Evolutionary conservation across 2,113 vertebrate genomes (phyloP).

Genomic region (Podilymbus podiceps): DNA sequence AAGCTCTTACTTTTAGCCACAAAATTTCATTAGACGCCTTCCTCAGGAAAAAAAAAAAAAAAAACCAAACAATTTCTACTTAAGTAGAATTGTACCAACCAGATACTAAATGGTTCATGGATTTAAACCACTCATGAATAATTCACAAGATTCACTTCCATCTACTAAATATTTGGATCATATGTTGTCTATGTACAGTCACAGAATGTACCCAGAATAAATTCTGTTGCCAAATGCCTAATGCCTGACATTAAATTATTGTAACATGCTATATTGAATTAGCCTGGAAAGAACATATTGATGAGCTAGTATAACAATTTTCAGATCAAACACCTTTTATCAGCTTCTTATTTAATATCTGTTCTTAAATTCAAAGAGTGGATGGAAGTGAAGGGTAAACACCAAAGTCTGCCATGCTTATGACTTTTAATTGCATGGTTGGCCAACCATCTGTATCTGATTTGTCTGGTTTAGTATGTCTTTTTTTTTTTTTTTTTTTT

Average conservation of each 20-base stretch:
- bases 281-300: not conserved
- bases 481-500: too few species aligned
- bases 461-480: not conserved
- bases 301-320: not conserved
- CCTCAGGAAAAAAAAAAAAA: not conserved
- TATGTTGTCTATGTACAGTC: not conserved
- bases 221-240: not conserved
- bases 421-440: not conserved
- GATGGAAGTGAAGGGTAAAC: not conserved
- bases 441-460: slow-evolving; percentile 8
- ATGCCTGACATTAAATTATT: not conserved
- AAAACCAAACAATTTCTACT: not conserved
- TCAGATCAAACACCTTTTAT: not conserved
- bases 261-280: not conserved
- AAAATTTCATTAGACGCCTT: not conserved
- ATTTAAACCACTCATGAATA: not conserved
- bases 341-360: not conserved
- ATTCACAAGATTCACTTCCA: slow-evolving; percentile 5
- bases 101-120: not conserved
- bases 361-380: not conserved
- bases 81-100: not conserved
- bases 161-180: slow-evolving; percentile 19
- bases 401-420: not conserved
- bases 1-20: not conserved
- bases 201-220: not conserved